Evolutionary conservation across 1,140 invertebrate genomes (phyloP).

Genomic region (Holotrichia oblita): DNA sequence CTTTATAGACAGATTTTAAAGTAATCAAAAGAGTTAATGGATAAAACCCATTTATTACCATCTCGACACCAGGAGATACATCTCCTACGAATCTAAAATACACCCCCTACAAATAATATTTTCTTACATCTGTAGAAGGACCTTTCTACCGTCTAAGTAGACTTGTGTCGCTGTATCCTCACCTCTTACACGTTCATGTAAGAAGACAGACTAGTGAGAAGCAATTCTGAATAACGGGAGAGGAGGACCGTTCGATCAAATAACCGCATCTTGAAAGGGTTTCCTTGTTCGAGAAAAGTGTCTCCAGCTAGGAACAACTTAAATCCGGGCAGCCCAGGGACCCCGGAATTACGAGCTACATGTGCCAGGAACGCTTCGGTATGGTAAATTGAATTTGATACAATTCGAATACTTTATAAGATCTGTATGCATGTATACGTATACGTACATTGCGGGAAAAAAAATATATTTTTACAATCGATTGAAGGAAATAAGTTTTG

Average conservation of each 20-base stretch:
- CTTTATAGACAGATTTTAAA: no score
- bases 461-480: no score
- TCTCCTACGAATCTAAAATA: neutral
- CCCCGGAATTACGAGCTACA: constrained; percentile 1
- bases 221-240: no score
- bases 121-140: neutral
- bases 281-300: constrained; percentile 3
- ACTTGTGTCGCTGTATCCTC: neutral
- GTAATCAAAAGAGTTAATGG: no score
- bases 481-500: no score
- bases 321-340: neutral
- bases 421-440: no score
- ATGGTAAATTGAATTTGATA: neutral
- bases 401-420: no score
- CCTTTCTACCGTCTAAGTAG: neutral
- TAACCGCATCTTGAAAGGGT: constrained; percentile 19
- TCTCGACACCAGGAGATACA: no score
- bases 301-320: neutral
- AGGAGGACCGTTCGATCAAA: neutral
- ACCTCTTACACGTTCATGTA: neutral
- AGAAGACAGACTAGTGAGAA: neutral
- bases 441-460: no score
- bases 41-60: no score
- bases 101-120: neutral
- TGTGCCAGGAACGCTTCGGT: neutral